Conservation (phyloP, 2,113 vertebrate genomes). For the Corynorhinus townsendii region DNA sequence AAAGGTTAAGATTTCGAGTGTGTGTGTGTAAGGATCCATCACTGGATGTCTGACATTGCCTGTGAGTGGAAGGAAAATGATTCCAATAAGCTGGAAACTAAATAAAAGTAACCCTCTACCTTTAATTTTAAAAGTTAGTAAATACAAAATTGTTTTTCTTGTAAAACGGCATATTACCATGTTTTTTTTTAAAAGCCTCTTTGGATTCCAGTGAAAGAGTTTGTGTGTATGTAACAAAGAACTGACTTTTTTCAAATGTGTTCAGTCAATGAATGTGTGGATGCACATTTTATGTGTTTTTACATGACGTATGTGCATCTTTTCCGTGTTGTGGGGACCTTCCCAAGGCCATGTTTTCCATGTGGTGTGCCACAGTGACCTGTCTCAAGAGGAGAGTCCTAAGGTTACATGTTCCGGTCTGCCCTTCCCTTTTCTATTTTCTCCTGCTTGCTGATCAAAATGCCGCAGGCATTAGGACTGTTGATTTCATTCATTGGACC, state of each 20-base stretch:
- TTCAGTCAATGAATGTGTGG: not conserved
- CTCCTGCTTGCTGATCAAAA: not conserved
- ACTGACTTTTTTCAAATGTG: not conserved
- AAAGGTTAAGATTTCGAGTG: constrained; percentile 10
- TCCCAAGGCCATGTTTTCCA: not conserved
- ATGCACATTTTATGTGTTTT: not conserved
- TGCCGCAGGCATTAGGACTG: not conserved
- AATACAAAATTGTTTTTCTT: not conserved
- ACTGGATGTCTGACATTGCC: constrained; percentile 11
- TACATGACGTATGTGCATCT: not conserved
- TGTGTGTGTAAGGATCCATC: not conserved
- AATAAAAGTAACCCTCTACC: not conserved
- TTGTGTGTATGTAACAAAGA: not conserved
- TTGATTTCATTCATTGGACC: not conserved
- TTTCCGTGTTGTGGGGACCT: not conserved
- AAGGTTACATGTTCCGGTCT: not conserved
- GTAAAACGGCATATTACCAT: not conserved
- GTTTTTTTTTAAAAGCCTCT: not conserved
- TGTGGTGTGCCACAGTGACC: not conserved
- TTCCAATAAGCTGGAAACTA: not conserved
- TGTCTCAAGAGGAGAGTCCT: not conserved
- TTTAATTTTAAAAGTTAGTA: constrained; percentile 37
- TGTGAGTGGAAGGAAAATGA: not conserved
- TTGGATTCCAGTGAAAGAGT: not conserved
- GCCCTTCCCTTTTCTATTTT: not conserved